phyloP scores from a whole-genome alignment of 2,113 vertebrate species.

The Camarhynchus parvulus region DNA sequence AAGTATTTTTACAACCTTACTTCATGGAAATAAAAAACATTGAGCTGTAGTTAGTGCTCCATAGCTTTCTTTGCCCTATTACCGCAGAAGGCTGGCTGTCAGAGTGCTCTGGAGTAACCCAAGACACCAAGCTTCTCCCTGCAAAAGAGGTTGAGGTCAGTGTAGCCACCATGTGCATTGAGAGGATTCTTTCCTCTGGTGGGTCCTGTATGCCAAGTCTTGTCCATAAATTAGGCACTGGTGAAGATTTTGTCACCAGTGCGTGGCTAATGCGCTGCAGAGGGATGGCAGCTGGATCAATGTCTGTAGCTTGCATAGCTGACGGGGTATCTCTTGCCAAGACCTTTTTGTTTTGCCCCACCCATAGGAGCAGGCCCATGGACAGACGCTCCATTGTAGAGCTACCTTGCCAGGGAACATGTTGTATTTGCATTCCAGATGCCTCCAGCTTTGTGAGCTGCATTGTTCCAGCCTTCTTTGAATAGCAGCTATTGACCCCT shows the following conservation, averaged over 20 bases:
- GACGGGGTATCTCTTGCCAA: not conserved
- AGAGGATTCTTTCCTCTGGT: not conserved
- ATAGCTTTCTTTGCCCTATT: not conserved
- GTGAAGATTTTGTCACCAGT: not conserved
- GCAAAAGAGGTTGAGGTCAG: rapidly evolving
- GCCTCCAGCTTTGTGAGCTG: not conserved
- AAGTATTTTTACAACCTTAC: not conserved
- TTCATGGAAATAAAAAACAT: not conserved
- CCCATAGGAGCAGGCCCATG: not conserved
- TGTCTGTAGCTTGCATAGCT: not conserved
- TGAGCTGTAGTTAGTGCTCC: not conserved
- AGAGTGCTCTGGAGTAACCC: not conserved
- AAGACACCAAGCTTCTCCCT: not conserved
- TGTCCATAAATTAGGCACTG: not conserved
- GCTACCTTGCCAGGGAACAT: conserved; percentile 34
- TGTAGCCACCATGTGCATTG: rapidly evolving
- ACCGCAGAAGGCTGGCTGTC: not conserved
- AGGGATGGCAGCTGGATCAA: not conserved
- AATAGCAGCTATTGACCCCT: conserved; percentile 51
- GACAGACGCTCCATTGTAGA: conserved; percentile 4
- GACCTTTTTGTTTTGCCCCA: not conserved
- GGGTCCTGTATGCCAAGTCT: not conserved
- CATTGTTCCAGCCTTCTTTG: conserved; percentile 36
- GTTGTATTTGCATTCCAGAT: conserved; percentile 45
- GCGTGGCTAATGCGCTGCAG: rapidly evolving